Base-by-base conservation (phyloP, 2,797 vertebrate genomes). In the Epinephelus awoara region DNA sequence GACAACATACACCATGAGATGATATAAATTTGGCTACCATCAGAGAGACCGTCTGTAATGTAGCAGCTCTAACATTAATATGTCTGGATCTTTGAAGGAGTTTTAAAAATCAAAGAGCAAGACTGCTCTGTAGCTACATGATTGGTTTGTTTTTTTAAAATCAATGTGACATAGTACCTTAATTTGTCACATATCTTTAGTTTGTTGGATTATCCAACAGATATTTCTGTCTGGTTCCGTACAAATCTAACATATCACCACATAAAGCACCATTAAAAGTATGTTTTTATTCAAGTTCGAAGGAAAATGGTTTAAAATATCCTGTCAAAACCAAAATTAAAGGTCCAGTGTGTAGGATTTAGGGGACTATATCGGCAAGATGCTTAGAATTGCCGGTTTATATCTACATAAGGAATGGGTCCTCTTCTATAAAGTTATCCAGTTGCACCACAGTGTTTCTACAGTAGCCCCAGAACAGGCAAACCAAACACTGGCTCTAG, bases 151-250 rank as follows among this genome's bases (percentile, higher is more conserved):
- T 34, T 7, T 34, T 34, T 34, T 34, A 2, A 34, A 34, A 77
- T 58, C 64, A 62, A 27, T 66, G 50, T 56, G 18, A 81, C 67
- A 14, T 76, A 61, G 27, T 65, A 46, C 17, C 52, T 61, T 27
- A 9, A 59, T 18, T 8, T 34, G 34, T 34, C 6, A 8, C 34
- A 34, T 34, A 38, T 29, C 65, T 68, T 29, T 6, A 2, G 54
- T 47, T 55, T 38, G 6, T 9, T 49, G 8, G 19, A 46, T 71
- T 58, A 21, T 21, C 27, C 8, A 57, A 25, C 19, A 55, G 18
- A 49, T 6, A 70, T 52, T 72, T 9, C 2, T 15, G 42, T 44
- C 7, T 56, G 15, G 47, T 69, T 42, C 19, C 13, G 34, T 49
- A 47, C 11, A 50, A 44, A 10, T 12, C 5, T 5, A 15, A 23